Conservation (phyloP, 2,888 invertebrate species). For the Andrena chrysosceles region DNA sequence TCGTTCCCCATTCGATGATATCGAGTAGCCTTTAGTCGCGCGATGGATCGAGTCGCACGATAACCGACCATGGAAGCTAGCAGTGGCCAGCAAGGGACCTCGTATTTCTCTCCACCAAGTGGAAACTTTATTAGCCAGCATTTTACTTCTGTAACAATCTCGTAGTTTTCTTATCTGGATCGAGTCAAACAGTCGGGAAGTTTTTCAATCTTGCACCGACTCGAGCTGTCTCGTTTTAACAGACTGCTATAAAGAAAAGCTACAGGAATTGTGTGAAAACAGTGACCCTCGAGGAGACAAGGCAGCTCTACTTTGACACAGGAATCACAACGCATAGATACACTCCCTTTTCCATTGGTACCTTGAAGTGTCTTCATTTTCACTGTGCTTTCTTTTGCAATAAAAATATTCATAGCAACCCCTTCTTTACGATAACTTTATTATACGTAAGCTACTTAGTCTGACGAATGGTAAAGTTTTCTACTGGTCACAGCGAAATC, state of each 20-base stretch:
- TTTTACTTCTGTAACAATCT: conserved; percentile 39
- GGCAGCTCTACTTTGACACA: background rate
- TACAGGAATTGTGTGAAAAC: background rate
- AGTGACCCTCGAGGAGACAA: background rate
- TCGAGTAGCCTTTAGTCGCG: background rate
- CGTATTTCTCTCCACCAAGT: background rate
- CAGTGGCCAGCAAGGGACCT: background rate
- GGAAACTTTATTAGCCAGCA: conserved; percentile 37
- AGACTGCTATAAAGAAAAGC: background rate
- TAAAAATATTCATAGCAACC: too few species aligned
- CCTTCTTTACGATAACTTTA: too few species aligned
- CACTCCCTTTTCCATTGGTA: background rate
- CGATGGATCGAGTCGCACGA: background rate
- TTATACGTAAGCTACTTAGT: too few species aligned
- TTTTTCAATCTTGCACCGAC: conserved; percentile 45
- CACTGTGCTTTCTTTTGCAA: too few species aligned
- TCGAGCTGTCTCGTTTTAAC: conserved; percentile 3
- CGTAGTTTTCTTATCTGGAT: conserved; percentile 23
- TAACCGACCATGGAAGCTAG: conserved; percentile 16
- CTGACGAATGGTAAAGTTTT: too few species aligned
- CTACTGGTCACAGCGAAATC: too few species aligned
- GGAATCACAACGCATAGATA: background rate
- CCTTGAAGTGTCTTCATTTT: background rate
- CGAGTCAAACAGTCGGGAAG: conserved; percentile 33
- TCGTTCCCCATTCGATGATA: conserved; percentile 6